Evolutionary conservation across 2,113 vertebrate genomes (phyloP).

Genomic region (Uria lomvia): DNA sequence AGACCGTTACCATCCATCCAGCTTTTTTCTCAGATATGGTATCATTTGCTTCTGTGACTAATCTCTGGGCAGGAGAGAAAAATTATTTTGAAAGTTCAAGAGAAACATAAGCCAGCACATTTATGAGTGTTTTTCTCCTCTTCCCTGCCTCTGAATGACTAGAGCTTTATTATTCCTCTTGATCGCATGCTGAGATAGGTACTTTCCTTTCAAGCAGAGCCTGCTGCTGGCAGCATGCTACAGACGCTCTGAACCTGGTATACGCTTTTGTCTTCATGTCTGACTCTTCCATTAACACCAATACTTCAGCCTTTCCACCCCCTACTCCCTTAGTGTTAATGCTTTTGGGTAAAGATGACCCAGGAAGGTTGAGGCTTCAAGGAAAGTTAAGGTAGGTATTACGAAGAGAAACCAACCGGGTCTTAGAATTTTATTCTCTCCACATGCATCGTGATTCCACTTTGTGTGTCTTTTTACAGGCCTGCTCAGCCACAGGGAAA

Average conservation of each 20-base stretch:
- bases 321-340: neutral
- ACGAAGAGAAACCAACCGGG: neutral
- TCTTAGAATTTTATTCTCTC: neutral
- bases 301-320: neutral
- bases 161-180: slow-evolving; percentile 46
- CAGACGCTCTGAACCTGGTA: neutral
- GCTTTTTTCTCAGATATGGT: neutral
- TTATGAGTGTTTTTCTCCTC: slow-evolving; percentile 46
- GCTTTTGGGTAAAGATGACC: neutral
- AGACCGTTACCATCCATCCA: neutral
- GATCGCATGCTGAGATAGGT: slow-evolving; percentile 44
- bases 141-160: neutral
- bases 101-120: slow-evolving; percentile 47
- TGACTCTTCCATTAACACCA: slow-evolving; percentile 22
- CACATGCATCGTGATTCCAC: neutral
- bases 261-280: neutral
- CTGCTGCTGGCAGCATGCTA: slow-evolving; percentile 8
- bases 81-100: slow-evolving; percentile 7
- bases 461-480: neutral
- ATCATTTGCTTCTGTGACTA: slow-evolving; percentile 34
- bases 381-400: neutral
- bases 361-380: neutral
- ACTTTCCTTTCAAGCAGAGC: slow-evolving; percentile 38
- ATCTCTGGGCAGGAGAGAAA: slow-evolving; percentile 15
- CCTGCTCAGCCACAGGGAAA: neutral